Percentiles rank a stretch among this genome's conserved stretches.
Conservation (phyloP, 2,888 invertebrate species). For the Schizotus pectinicornis region DNA sequence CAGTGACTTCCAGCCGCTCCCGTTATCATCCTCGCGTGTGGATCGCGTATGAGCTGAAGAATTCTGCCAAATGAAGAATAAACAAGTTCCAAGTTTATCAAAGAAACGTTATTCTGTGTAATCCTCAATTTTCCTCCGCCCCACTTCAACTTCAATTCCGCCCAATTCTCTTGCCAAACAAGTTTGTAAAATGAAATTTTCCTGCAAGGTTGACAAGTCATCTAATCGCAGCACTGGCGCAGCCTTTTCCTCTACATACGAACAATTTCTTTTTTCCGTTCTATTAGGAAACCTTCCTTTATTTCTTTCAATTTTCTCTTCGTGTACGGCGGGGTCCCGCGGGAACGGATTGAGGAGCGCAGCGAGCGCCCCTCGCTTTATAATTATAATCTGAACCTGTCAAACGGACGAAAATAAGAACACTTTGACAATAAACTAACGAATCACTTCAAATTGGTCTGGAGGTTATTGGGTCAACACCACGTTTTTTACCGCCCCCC, state of each 20-base stretch:
- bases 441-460: neutral
- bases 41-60: conserved; percentile 32
- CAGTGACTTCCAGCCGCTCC: conserved; percentile 18
- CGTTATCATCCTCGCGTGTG: conserved; percentile 29
- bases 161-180: conserved; percentile 65
- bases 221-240: conserved; percentile 58
- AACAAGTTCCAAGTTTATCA: conserved; percentile 53
- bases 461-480: neutral
- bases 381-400: conserved; percentile 27
- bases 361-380: conserved; percentile 17
- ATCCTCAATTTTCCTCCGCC: conserved; percentile 49
- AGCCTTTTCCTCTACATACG: conserved; percentile 49
- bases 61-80: conserved; percentile 47
- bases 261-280: conserved; percentile 55
- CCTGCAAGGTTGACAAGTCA: conserved; percentile 64
- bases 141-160: conserved; percentile 60
- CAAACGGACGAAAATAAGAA: conserved; percentile 16
- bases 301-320: conserved; percentile 63
- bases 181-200: conserved; percentile 67
- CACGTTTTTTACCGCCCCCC: neutral
- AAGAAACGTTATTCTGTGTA: conserved; percentile 52
- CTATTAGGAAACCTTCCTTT: conserved; percentile 56
- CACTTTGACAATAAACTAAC: neutral
- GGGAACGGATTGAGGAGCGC: conserved; percentile 41
- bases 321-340: conserved; percentile 56